A percentile compares a stretch with the other conserved stretches of the same genome.
Conservation (phyloP, 1,140 invertebrate genomes). For the Adoxophyes honmai region DNA sequence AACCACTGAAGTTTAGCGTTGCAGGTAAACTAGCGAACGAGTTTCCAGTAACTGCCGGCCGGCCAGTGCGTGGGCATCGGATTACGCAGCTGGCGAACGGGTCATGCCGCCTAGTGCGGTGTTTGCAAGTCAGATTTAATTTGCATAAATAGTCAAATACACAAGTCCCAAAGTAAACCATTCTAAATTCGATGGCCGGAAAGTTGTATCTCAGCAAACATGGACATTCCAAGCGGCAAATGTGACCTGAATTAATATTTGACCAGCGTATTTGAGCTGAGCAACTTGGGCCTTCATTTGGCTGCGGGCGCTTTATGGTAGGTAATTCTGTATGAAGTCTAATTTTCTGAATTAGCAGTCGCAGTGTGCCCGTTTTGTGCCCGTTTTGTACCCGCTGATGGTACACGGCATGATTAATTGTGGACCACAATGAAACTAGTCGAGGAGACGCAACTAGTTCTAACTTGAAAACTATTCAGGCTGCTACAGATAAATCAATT, state of each 20-base stretch:
- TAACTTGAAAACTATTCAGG: too few relatives aligned
- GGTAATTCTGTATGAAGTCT: conserved; percentile 48
- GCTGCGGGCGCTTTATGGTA: conserved; percentile 34
- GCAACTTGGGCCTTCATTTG: conserved; percentile 46
- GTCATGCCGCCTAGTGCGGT: conserved; percentile 23
- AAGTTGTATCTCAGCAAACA: conserved; percentile 67
- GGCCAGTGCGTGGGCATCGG: background rate
- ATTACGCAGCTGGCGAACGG: background rate
- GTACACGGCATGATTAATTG: background rate
- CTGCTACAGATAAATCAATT: too few relatives aligned
- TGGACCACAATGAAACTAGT: background rate
- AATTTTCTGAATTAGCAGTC: conserved; percentile 48
- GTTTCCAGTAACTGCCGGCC: too few relatives aligned
- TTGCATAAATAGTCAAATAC: conserved; percentile 67
- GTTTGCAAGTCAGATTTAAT: conserved; percentile 55
- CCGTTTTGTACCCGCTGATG: background rate
- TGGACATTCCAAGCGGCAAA: conserved; percentile 54
- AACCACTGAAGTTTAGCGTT: too few relatives aligned
- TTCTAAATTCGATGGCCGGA: conserved; percentile 64
- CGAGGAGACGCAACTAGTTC: too few relatives aligned
- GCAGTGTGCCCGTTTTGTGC: background rate
- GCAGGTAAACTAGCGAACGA: too few relatives aligned
- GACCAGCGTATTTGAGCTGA: conserved; percentile 46
- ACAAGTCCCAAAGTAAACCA: conserved; percentile 58
- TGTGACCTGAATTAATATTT: conserved; percentile 72